Percentiles rank a stretch among this genome's conserved stretches.
These are phyloP conservation scores for Drosophila kokeensis DNA, from an alignment of 2,888 invertebrate genomes.

Conservation along the genomic window DNA sequence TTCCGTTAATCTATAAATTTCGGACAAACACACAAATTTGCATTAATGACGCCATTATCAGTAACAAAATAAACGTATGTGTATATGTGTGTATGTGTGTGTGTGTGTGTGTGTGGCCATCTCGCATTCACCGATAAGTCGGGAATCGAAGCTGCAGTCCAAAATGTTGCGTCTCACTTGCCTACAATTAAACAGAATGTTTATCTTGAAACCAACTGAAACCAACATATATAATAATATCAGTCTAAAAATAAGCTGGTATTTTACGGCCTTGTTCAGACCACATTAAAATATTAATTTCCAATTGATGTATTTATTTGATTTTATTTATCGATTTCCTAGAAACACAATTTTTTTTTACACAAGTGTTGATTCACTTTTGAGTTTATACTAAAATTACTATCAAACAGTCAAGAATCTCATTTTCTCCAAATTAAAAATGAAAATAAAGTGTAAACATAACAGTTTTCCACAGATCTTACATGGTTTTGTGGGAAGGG, in stretches of 20 bases:
- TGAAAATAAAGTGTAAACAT: neutral
- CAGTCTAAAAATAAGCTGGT: neutral
- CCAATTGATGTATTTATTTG: neutral
- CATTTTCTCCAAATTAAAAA: neutral
- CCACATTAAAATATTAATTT: neutral
- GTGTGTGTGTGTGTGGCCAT: neutral
- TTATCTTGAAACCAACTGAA: conserved; percentile 1
- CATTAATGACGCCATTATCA: conserved; percentile 62
- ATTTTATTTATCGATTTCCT: neutral
- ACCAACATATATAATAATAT: neutral
- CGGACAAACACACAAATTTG: conserved; percentile 21
- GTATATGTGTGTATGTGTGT: neutral
- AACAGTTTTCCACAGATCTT: neutral
- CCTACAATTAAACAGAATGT: neutral
- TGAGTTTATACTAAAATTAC: neutral
- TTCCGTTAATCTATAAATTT: conserved; percentile 48
- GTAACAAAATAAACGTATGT: neutral
- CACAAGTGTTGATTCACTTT: neutral
- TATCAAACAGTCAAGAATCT: neutral
- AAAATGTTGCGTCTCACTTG: conserved; percentile 3
- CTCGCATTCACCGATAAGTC: conserved; percentile 38
- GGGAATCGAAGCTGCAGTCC: conserved; percentile 7
- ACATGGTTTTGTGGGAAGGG: neutral
- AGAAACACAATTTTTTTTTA: neutral
- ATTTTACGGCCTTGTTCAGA: neutral